Percentiles rank a stretch among this genome's conserved stretches.
These are phyloP conservation scores for Drosophila parvula DNA, from an alignment of 1,140 invertebrate species.

Conservation along the genomic window DNA sequence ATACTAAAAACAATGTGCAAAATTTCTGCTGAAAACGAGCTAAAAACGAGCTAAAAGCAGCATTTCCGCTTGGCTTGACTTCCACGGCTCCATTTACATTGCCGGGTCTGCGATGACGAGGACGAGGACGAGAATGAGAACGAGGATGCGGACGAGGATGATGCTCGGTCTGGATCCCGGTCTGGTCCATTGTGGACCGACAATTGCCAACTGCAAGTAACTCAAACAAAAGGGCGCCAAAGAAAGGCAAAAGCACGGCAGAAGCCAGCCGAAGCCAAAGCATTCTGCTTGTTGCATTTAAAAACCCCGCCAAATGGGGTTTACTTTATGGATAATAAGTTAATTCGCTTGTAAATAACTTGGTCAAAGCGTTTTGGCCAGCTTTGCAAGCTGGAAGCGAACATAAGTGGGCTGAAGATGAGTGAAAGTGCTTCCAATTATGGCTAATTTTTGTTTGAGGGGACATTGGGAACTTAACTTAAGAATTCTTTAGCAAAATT, in stretches of 20 bases:
- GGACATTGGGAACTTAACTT: background rate
- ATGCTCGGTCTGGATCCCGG: constrained; percentile 32
- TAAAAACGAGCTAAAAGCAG: constrained; percentile 80
- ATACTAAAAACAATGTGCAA: constrained; percentile 47
- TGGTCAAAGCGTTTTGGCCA: constrained; percentile 64
- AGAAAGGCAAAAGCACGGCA: constrained; percentile 48
- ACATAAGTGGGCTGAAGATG: constrained; percentile 18
- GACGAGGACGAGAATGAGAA: constrained; percentile 6
- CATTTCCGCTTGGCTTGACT: constrained; percentile 80
- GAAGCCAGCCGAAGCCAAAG: constrained; percentile 40
- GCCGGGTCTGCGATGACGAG: constrained; percentile 12
- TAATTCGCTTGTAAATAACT: constrained; percentile 81
- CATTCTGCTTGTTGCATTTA: constrained; percentile 70
- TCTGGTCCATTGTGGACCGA: constrained; percentile 55
- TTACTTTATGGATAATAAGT: constrained; percentile 81
- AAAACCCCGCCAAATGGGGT: constrained; percentile 73
- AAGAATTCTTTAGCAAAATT: too few species aligned
- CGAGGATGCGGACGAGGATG: constrained; percentile 26
- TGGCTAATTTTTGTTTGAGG: background rate
- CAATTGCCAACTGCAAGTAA: constrained; percentile 68
- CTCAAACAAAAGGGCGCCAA: constrained; percentile 65
- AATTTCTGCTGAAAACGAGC: constrained; percentile 64
- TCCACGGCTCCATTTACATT: constrained; percentile 51
- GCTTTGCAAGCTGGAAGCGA: background rate
- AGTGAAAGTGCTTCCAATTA: constrained; percentile 23